A percentile compares a stretch with the other conserved stretches of the same genome.
Conservation (phyloP, 2,888 invertebrate species). For the Hydriomena furcata region DNA sequence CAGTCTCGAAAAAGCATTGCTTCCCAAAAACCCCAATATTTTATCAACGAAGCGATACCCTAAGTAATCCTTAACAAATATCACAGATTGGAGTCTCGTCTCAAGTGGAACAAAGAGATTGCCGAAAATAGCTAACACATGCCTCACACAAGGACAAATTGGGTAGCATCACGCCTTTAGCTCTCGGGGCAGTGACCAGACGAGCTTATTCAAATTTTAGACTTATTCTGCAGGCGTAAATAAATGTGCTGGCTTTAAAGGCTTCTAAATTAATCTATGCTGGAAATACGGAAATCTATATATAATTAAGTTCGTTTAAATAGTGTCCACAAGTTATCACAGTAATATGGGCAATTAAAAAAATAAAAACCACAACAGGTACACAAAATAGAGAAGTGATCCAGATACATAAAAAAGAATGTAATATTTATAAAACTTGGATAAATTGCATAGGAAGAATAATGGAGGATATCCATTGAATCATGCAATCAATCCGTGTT, state of each 20-base stretch:
- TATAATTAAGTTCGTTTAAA: too few species aligned
- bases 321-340: too few species aligned
- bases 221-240: constrained; percentile 8
- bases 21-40: constrained; percentile 4
- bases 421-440: too few species aligned
- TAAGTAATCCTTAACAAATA: constrained; percentile 13
- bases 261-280: not conserved
- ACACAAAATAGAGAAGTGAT: too few species aligned
- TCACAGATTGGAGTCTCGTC: not conserved
- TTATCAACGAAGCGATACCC: constrained; percentile 1
- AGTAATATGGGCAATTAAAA: too few species aligned
- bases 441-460: constrained; percentile 6
- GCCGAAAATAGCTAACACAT: constrained; percentile 17
- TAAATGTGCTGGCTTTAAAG: not conserved
- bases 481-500: constrained; percentile 4
- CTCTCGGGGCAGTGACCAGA: constrained; percentile 20
- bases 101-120: constrained; percentile 15
- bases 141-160: constrained; percentile 22
- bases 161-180: constrained; percentile 1
- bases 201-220: constrained; percentile 10
- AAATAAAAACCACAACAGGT: too few species aligned
- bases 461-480: constrained; percentile 4
- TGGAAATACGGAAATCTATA: not conserved
- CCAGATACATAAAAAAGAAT: not conserved
- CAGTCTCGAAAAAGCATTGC: not conserved